Evolutionary conservation across 2,888 invertebrate species (phyloP), one percentile per base, ranked within the genome.

Genomic region (Drosophila paranaensis): DNA sequence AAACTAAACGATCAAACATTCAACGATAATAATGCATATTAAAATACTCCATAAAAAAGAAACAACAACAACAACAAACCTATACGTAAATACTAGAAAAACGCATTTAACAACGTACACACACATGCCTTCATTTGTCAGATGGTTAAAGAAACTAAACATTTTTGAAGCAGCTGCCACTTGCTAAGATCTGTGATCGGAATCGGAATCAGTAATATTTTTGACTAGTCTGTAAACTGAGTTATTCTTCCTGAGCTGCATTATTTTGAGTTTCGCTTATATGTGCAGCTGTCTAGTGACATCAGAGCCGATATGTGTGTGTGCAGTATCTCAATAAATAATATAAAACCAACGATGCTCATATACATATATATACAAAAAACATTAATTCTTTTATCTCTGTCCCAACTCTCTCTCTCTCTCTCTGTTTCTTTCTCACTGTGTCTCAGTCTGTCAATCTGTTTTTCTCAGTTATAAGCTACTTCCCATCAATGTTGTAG

Each of bases 401-500:
- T 75, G 61, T 57, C 50, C 80, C 60, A 50, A 61, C 67, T 64
- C 46, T 77, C 40, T 69, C 63, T 73, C 40, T 33, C 30, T 33
- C 30, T 71, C 57, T 53, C 40, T 76, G 57, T 63, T 37, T 76
- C 40, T 68, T 45, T 73, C 40, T 63, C 53, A 35, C 66, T 73
- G 42, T 77, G 63, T 67, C 43, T 71, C 46, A 64, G 56, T 77
- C 37, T 67, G 42, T 77, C 55, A 68, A 27, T 60, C 45, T 70
- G 25, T 74, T 16, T 79, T 45, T 64, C 58, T 76, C 76, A 72
- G 68, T 79, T 76, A 76, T 69, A 78, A 74, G 77, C 56, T 66
- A 72, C 69, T 64, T 53, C 74, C 74, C 50, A 72, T 84, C 64
- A 71, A 71, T 89, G 88, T 89, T 87, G 88, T 89, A 89, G 88